Evolutionary conservation across 2,113 vertebrate genomes (phyloP).

Genomic region (Siniperca knerii): DNA sequence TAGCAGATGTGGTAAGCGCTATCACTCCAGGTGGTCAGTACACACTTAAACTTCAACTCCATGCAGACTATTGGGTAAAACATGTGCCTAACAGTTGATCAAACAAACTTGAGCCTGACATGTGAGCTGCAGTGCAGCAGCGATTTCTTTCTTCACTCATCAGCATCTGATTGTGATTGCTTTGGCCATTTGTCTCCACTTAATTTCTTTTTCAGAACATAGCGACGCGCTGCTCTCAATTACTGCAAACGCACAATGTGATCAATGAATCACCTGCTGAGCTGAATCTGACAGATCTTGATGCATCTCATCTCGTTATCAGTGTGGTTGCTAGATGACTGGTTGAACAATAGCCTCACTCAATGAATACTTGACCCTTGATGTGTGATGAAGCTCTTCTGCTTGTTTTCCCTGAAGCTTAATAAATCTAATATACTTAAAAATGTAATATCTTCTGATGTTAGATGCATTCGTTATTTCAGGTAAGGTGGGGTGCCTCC

Average conservation of each 20-base stretch:
- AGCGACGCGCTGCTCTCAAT: not conserved
- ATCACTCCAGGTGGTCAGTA: not conserved
- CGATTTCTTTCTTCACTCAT: not conserved
- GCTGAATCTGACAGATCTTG: not conserved
- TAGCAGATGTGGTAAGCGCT: not conserved
- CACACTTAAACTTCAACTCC: not conserved
- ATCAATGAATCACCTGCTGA: slow-evolving; percentile 12
- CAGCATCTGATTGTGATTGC: not conserved
- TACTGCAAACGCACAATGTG: not conserved
- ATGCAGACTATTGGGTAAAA: not conserved
- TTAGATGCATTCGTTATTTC: not conserved
- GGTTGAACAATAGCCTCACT: not conserved
- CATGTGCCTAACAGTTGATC: not conserved
- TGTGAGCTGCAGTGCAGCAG: not conserved
- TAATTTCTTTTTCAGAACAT: not conserved
- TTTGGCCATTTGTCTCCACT: not conserved
- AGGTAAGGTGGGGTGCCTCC: not conserved
- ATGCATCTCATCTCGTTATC: not conserved
- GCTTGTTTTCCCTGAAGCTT: not conserved
- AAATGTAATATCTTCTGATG: not conserved
- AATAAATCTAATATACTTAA: not conserved
- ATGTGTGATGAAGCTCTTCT: not conserved
- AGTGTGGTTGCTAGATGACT: not conserved
- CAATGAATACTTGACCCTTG: not conserved
- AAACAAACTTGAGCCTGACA: not conserved